Conservation (phyloP, 2,797 vertebrate species). For the Ctenosaura bakeri region DNA sequence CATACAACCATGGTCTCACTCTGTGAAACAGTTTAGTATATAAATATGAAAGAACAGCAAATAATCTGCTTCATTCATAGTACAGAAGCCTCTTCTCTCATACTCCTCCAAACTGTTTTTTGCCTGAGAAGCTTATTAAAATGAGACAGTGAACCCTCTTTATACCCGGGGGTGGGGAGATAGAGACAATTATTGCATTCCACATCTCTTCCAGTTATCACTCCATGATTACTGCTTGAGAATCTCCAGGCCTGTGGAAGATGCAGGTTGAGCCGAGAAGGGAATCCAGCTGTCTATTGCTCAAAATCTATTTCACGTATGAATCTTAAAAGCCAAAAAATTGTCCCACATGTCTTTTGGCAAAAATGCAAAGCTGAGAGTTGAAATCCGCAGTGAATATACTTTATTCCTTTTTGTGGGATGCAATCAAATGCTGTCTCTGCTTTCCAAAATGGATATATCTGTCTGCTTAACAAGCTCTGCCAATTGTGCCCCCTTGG, state of each 20-base stretch:
- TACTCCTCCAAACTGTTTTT: conserved; percentile 55
- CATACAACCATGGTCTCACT: no score
- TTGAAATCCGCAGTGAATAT: background rate
- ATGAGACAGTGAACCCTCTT: conserved; percentile 60
- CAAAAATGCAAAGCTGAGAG: conserved; percentile 8
- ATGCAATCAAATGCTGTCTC: background rate
- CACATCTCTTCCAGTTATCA: conserved; percentile 50
- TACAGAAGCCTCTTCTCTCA: conserved; percentile 65
- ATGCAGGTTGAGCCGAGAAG: no score
- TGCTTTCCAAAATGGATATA: conserved; percentile 11
- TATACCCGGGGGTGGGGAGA: conserved; percentile 62
- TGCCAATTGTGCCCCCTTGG: conserved; percentile 11
- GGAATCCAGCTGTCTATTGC: background rate
- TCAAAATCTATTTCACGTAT: background rate
- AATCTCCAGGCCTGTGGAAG: conserved; percentile 21
- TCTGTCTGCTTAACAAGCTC: conserved; percentile 10
- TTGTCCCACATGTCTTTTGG: background rate
- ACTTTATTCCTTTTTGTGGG: background rate
- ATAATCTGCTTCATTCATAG: background rate
- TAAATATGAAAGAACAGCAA: conserved; percentile 48
- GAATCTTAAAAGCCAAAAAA: background rate
- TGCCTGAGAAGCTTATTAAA: conserved; percentile 64
- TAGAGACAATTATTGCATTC: conserved; percentile 53
- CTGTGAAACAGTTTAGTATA: background rate
- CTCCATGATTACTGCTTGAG: conserved; percentile 41